A percentile compares a stretch with the other conserved stretches of the same genome.
phyloP scores from a whole-genome alignment of 1,140 invertebrate species.

The Geopemphigus sp. region DNA sequence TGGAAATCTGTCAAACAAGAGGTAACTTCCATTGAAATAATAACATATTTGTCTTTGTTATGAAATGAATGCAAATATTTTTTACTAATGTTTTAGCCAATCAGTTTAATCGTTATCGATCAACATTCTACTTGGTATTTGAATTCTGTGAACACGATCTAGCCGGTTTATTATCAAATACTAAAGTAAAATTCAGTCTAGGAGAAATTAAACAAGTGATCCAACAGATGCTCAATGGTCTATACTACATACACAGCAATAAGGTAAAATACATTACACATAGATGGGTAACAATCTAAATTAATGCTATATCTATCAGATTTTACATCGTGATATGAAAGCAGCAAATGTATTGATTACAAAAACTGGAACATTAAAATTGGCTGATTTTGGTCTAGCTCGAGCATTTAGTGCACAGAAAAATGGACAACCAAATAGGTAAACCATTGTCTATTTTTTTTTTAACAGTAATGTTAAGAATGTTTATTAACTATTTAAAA shows the following conservation, averaged over 20 bases:
- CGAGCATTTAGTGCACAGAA: conserved; percentile 88
- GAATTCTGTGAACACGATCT: conserved; percentile 99
- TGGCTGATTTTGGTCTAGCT: conserved; percentile 91
- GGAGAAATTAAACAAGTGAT: conserved; percentile 98
- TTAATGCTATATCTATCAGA: conserved; percentile 57
- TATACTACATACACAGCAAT: conserved; percentile 96
- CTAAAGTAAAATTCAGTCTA: conserved; percentile 93
- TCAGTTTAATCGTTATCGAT: conserved; percentile 80
- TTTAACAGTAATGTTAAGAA: too few species aligned
- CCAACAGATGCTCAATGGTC: conserved; percentile 93
- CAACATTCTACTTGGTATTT: conserved; percentile 97
- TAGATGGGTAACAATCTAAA: conserved; percentile 10
- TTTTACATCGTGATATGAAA: conserved; percentile 96
- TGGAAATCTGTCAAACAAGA: conserved; percentile 94
- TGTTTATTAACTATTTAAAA: too few species aligned
- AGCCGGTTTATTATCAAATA: conserved; percentile 92
- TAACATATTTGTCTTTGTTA: conserved; percentile 29
- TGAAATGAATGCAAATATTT: not conserved
- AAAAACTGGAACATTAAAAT: conserved; percentile 89
- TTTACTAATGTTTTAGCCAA: conserved; percentile 72
- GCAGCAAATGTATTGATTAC: conserved; percentile 98
- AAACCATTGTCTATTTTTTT: not conserved
- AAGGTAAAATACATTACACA: conserved; percentile 62
- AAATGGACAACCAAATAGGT: conserved; percentile 77
- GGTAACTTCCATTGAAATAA: conserved; percentile 56